Evolutionary conservation across 2,888 invertebrate species (phyloP).

Genomic region (Siphonodentalium dalli): DNA sequence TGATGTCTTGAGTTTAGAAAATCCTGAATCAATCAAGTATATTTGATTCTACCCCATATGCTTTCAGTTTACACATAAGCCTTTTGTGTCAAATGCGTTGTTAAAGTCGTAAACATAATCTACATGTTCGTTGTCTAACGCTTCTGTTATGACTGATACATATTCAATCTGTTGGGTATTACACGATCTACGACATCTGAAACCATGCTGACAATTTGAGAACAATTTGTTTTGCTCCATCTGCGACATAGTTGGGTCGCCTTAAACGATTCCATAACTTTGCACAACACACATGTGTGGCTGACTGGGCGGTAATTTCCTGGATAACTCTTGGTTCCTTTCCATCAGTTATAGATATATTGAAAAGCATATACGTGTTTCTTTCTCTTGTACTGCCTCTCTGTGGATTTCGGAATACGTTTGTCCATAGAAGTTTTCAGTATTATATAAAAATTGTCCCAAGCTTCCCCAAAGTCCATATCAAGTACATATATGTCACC

Average conservation of each 20-base stretch:
- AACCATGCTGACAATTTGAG: not conserved
- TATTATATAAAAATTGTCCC: too few relatives aligned
- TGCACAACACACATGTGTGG: too few relatives aligned
- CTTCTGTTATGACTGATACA: not conserved
- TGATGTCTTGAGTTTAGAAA: not conserved
- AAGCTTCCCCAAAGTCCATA: too few relatives aligned
- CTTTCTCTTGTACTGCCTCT: too few relatives aligned
- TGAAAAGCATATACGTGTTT: too few relatives aligned
- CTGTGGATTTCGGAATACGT: too few relatives aligned
- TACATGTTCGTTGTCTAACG: not conserved
- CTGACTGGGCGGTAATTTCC: too few relatives aligned
- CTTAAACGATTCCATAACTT: too few relatives aligned
- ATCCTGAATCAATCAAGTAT: slow-evolving; percentile 1
- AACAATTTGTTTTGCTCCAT: not conserved
- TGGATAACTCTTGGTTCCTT: too few relatives aligned
- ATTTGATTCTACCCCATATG: not conserved
- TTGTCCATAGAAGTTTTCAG: too few relatives aligned
- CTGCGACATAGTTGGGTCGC: not conserved
- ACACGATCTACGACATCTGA: not conserved
- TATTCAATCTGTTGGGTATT: slow-evolving; percentile 2
- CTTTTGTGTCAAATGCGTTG: slow-evolving; percentile 6
- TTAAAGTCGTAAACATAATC: not conserved
- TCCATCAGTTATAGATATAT: too few relatives aligned
- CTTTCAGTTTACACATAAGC: not conserved
- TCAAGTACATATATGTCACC: too few relatives aligned